Evolutionary conservation across 30 jellyfish, hydroid and myxozoan species (phyloP), one percentile per base, ranked within the genome.

Genomic region (Sanderia malayensis): DNA sequence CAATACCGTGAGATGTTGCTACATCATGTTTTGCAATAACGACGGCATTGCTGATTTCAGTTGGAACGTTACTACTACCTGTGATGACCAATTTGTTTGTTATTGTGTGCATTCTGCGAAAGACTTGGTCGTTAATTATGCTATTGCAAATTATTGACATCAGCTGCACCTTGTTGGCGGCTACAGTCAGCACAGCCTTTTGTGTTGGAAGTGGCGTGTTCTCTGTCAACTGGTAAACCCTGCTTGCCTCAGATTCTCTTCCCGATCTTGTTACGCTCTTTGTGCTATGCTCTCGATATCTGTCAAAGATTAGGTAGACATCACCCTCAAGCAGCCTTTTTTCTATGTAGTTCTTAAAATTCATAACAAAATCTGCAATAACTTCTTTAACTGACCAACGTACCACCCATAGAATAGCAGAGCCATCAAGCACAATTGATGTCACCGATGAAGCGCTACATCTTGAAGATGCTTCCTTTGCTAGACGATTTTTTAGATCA

Each of bases 1-100:
- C 64, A 49, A 49, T 49, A 49, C 64, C 64, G 65, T 64, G 76
- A 17, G 60, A 23, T 11, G 76, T 64, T 24, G 27, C 31, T 10
- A 46, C 27, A 70, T 70, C 58, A 23, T 46, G 27, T 45, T 71
- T 44, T 24, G 57, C 58, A 23, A 70, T 27, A n/a, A 70, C 52
- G 33, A 70, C 34, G 25, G 30, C 82, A 0, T 32, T 31, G 28
- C 46, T 71, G 19, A 70, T 46, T 46, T 21, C 52, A 44, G 58
- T 30, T 22, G 72, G 82, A 24, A 70, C 52, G 58, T 26, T 23
- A 20, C 31, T 46, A 46, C 33, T 21, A 26, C 58, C 70, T 4
- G 82, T 44, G 24, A 70, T 46, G 53, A 46, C 46, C 4, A 7
- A 37, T 55, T 53, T 70, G 53, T 70, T 26, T 44, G 7, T 31